phyloP scores from a whole-genome alignment of 2,888 invertebrate genomes.

The Drosophila sordidula region DNA sequence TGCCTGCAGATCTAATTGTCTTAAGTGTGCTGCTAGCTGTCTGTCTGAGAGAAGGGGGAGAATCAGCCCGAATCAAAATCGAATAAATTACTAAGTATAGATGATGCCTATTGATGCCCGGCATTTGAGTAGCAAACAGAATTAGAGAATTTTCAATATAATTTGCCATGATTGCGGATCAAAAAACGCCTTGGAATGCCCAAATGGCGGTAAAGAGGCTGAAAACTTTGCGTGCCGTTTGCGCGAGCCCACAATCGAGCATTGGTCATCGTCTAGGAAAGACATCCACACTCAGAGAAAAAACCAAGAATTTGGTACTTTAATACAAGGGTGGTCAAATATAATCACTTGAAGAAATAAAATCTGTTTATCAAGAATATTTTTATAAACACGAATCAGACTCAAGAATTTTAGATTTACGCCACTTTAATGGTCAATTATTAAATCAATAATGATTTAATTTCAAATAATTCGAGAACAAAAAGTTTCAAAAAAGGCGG shows the following conservation, averaged over 20 bases:
- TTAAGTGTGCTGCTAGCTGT: slow-evolving; percentile 67
- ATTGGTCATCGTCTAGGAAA: slow-evolving; percentile 68
- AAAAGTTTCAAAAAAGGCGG: background rate
- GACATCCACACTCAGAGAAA: slow-evolving; percentile 17
- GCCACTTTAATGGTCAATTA: background rate
- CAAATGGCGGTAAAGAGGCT: slow-evolving; percentile 35
- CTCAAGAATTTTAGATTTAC: background rate
- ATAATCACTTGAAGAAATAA: too few species aligned
- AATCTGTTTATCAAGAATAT: too few species aligned
- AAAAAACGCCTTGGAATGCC: slow-evolving; percentile 58
- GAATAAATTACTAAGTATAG: slow-evolving; percentile 15
- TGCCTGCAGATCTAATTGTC: slow-evolving; percentile 61
- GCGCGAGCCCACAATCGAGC: slow-evolving; percentile 50
- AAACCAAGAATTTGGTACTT: background rate
- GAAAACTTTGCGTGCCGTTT: slow-evolving; percentile 42
- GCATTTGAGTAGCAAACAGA: slow-evolving; percentile 35
- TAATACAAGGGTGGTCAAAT: too few species aligned
- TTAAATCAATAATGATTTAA: background rate
- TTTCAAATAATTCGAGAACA: background rate
- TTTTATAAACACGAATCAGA: too few species aligned
- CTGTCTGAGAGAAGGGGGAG: slow-evolving; percentile 21
- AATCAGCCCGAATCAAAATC: slow-evolving; percentile 10
- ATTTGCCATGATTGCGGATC: slow-evolving; percentile 65
- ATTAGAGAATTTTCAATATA: slow-evolving; percentile 58
- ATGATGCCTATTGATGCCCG: slow-evolving; percentile 39